Conservation (phyloP, 2,888 invertebrate genomes). For the Aromia moschata region DNA sequence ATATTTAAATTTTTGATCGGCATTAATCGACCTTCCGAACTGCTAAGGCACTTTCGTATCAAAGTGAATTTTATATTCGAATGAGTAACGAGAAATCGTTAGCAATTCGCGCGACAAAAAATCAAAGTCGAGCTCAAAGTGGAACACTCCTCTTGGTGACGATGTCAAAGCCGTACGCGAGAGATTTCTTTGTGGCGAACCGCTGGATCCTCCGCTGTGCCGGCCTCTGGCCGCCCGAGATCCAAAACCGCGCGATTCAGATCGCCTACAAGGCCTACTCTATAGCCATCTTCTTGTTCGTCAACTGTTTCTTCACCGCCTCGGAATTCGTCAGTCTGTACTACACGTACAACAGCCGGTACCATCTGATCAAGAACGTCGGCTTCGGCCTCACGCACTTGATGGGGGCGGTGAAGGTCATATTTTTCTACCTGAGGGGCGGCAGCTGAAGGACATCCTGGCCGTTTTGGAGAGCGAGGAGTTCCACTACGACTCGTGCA, state of each 20-base stretch:
- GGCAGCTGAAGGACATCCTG: slow-evolving; percentile 47
- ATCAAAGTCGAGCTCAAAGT: too few species aligned
- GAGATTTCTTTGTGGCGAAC: slow-evolving; percentile 52
- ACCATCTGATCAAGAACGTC: slow-evolving; percentile 55
- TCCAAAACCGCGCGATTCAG: slow-evolving; percentile 37
- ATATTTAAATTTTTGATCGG: too few species aligned
- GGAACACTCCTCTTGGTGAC: too few species aligned
- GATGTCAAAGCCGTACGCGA: slow-evolving; percentile 35
- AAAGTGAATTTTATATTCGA: too few species aligned
- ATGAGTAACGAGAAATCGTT: too few species aligned
- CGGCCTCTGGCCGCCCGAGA: slow-evolving; percentile 53
- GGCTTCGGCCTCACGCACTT: slow-evolving; percentile 54
- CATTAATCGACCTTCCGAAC: too few species aligned
- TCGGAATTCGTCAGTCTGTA: slow-evolving; percentile 54
- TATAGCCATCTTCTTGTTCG: slow-evolving; percentile 49
- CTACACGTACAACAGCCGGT: slow-evolving; percentile 48
- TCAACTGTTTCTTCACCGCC: slow-evolving; percentile 52
- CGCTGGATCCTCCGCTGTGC: slow-evolving; percentile 53
- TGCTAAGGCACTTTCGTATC: too few species aligned
- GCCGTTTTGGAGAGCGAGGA: slow-evolving; percentile 45
- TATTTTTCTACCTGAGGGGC: slow-evolving; percentile 51
- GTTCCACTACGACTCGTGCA: slow-evolving; percentile 45
- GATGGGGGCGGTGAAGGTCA: slow-evolving; percentile 55
- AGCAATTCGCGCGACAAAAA: too few species aligned
- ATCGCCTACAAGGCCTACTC: slow-evolving; percentile 48